phyloP scores from a whole-genome alignment of 2,888 invertebrate species.

The Caenorhabditis auriculariae region DNA sequence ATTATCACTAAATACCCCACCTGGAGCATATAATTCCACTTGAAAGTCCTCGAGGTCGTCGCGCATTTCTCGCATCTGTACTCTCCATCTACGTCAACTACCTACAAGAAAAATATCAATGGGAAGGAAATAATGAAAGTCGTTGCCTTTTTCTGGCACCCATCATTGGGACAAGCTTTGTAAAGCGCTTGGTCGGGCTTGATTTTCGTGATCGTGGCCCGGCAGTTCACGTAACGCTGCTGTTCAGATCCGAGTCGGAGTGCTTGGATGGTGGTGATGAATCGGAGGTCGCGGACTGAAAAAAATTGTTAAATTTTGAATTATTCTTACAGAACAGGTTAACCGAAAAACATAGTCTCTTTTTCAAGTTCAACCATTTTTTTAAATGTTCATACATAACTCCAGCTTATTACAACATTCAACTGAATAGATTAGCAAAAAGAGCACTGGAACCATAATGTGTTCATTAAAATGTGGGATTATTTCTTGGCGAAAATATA shows the following conservation, averaged over 20 bases:
- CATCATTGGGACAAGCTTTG: constrained; percentile 83
- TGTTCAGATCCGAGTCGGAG: constrained; percentile 64
- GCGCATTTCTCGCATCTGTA: constrained; percentile 94
- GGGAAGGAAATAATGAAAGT: constrained; percentile 66
- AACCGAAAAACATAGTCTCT: background rate
- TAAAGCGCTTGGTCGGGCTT: constrained; percentile 83
- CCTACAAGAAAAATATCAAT: background rate
- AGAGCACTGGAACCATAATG: background rate
- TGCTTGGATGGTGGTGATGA: constrained; percentile 27
- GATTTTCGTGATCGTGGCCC: constrained; percentile 79
- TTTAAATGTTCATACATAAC: background rate
- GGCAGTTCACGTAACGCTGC: constrained; percentile 76
- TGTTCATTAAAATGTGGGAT: too few species aligned
- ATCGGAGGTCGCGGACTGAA: constrained; percentile 36
- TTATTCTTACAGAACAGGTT: background rate
- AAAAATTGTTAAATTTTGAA: background rate
- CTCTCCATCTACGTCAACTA: constrained; percentile 78
- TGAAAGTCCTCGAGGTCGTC: constrained; percentile 80
- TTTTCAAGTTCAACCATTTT: background rate
- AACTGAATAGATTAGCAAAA: background rate
- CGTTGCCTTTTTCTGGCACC: constrained; percentile 91
- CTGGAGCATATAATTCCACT: constrained; percentile 64
- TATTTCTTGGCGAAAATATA: too few species aligned
- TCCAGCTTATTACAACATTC: background rate
- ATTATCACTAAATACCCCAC: too few species aligned